Base-by-base conservation (phyloP, 2,113 vertebrate genomes). In the Clarias gariepinus region DNA sequence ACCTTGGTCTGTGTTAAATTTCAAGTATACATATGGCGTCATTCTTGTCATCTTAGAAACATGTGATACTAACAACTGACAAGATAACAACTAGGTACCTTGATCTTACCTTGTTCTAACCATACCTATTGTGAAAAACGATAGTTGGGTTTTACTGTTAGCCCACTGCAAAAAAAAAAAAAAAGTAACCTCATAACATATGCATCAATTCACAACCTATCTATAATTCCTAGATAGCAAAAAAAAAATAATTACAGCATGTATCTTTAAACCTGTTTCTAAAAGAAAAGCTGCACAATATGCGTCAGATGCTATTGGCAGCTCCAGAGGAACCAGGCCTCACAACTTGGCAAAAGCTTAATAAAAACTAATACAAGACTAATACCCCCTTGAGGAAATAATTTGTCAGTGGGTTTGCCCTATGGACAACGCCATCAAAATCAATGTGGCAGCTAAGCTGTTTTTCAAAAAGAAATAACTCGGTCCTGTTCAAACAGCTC, bases 401-500 rank as follows among this genome's bases (percentile, higher is more conserved):
- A 80, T 68, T 69, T 33, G 16, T 82, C 36, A 63, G 36, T 74
- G 64, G 79, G 79, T 74, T 66, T 74, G 85, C n/a, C 66, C 36
- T 52, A 53, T 60, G 77, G 78, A 81, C 18, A 0, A 86, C 12
- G 63, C 57, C 85, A 82, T 86, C 68, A 58, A 63, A 73, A 61
- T 60, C 79, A 82, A 23, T 28, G 58, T 74, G 68, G 79, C 85
- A 73, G 79, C 57, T 71, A 82, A 82, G 23, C n/a, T 86, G 68
- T 82, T 68, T 81, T 71, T 58, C 33, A 61, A 80, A 81, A 23
- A 15, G 25, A 2, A 52, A 58, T 61, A 63, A 41, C 64, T 58
- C 23, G 13, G 30, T 86, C 85, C 63, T 86, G 79, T 68, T 86
- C 66, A 86, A 63, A 82, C 79, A 86, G 28, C 68, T 74, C 18